Evolutionary conservation across 1,140 invertebrate species (phyloP).

Genomic region (Heliconius hewitsoni): DNA sequence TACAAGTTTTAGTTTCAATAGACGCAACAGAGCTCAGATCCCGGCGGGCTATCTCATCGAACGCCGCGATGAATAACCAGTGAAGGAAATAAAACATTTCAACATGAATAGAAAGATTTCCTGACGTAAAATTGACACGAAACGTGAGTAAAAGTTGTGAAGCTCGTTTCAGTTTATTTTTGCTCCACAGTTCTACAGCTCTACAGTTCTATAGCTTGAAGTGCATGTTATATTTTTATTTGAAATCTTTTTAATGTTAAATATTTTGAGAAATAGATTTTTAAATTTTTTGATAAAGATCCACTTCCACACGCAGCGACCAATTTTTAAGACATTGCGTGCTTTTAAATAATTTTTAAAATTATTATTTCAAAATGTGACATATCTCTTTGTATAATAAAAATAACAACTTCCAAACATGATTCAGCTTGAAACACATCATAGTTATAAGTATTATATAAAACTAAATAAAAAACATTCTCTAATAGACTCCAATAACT

Average conservation of each 20-base stretch:
- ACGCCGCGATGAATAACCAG: not conserved
- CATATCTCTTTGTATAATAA: no score
- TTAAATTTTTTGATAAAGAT: no score
- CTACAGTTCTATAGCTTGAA: not conserved
- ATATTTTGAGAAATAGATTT: not conserved
- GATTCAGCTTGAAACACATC: no score
- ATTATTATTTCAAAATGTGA: no score
- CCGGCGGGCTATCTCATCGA: not conserved
- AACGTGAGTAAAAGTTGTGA: slow-evolving; percentile 3
- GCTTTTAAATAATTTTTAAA: no score
- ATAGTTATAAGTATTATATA: not conserved
- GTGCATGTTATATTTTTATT: not conserved
- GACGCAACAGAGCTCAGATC: not conserved
- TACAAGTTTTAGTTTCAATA: not conserved
- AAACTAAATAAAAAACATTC: not conserved
- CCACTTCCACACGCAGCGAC: no score
- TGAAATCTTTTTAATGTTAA: not conserved
- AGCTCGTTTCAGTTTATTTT: not conserved
- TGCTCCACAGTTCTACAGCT: not conserved
- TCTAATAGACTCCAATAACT: no score
- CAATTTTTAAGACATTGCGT: no score
- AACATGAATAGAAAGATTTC: not conserved
- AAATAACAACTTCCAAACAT: no score
- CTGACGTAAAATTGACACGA: slow-evolving; percentile 1
- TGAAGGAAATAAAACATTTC: slow-evolving; percentile 1